Evolutionary conservation across 2,888 invertebrate genomes (phyloP).

Genomic region (Lasiommata megera): DNA sequence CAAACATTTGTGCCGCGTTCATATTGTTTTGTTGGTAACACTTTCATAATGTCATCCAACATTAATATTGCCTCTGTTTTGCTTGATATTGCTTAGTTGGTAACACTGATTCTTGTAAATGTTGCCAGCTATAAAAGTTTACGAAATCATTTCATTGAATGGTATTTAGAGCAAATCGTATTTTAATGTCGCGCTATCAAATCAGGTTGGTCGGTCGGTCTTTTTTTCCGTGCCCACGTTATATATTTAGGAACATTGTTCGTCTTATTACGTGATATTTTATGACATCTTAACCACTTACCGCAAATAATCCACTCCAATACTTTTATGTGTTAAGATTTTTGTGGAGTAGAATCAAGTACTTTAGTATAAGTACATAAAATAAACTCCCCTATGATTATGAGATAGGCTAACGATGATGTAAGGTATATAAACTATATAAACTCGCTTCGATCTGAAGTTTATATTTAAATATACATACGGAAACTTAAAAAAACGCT

Average conservation of each 20-base stretch:
- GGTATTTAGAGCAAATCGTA: slow-evolving; percentile 6
- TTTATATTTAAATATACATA: too few species aligned
- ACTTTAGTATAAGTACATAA: too few species aligned
- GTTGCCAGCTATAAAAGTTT: slow-evolving; percentile 44
- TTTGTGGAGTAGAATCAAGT: too few species aligned
- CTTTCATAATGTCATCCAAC: too few species aligned
- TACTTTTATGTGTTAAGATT: too few species aligned
- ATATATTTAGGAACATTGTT: background rate
- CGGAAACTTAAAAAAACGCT: too few species aligned
- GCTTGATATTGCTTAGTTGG: slow-evolving; percentile 16
- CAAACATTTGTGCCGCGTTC: background rate
- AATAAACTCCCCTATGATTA: too few species aligned
- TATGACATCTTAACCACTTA: background rate
- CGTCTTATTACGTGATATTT: background rate
- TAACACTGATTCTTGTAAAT: slow-evolving; percentile 31
- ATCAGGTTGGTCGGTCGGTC: background rate
- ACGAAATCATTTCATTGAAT: slow-evolving; percentile 8
- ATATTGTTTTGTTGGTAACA: slow-evolving; percentile 24
- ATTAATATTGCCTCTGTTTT: too few species aligned
- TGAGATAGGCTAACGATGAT: too few species aligned
- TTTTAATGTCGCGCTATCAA: slow-evolving; percentile 14
- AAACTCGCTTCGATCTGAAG: too few species aligned
- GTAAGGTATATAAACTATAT: too few species aligned
- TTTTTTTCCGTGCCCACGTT: background rate
- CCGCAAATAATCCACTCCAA: background rate